phyloP scores from a whole-genome alignment of 2,113 vertebrate genomes.

The Corythoichthys intestinalis region DNA sequence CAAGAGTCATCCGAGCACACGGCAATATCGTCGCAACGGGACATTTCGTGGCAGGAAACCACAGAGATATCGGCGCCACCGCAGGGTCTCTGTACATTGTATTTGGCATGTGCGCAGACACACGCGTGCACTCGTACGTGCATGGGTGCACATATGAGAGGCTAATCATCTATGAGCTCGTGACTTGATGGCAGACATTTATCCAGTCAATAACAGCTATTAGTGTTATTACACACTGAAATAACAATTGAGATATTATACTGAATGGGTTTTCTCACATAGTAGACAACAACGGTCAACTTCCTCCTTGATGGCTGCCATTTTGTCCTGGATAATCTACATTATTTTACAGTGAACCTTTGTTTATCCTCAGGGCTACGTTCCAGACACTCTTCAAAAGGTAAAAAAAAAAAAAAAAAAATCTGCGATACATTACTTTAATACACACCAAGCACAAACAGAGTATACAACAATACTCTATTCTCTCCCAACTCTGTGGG shows the following conservation, averaged over 20 bases:
- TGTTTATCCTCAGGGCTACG: neutral
- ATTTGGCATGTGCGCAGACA: slow-evolving; percentile 26
- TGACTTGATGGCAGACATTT: slow-evolving; percentile 58
- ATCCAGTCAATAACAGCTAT: slow-evolving; percentile 61
- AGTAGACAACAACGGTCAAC: slow-evolving; percentile 19
- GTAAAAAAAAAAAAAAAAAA: neutral
- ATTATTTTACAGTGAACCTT: neutral
- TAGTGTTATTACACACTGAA: slow-evolving; percentile 41
- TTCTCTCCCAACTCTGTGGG: neutral
- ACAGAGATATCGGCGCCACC: slow-evolving; percentile 57
- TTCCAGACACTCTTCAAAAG: neutral
- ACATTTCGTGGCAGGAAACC: slow-evolving; percentile 54
- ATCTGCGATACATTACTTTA: neutral
- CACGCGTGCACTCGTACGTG: slow-evolving; percentile 43
- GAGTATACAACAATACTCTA: neutral
- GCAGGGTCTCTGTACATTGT: slow-evolving; percentile 26
- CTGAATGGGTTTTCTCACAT: slow-evolving; percentile 33
- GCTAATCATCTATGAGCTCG: slow-evolving; percentile 57
- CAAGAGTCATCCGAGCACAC: slow-evolving; percentile 74
- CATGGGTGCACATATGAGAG: slow-evolving; percentile 54
- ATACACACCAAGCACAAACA: neutral
- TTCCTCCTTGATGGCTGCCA: slow-evolving; percentile 6
- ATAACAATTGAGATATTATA: slow-evolving; percentile 31
- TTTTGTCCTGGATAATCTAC: neutral
- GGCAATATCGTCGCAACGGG: slow-evolving; percentile 77